Evolutionary conservation across 1,140 invertebrate genomes (phyloP).

Genomic region (Formica selysi): DNA sequence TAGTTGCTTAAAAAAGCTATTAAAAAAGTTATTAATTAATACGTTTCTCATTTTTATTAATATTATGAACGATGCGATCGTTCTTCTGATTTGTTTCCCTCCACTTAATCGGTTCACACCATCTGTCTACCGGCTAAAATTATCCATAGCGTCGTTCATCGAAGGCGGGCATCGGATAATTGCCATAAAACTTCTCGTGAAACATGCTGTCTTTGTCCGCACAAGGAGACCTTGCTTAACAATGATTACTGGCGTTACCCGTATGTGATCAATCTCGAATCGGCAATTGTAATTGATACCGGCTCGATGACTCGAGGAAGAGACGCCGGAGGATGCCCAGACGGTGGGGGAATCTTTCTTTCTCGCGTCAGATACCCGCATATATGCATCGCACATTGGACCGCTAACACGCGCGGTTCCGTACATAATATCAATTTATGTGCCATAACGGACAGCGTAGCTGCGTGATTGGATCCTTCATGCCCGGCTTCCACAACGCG

Average conservation of each 20-base stretch:
- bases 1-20: neutral
- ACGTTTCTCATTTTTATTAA: neutral
- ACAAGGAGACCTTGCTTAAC: constrained; percentile 38
- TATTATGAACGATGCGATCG: neutral
- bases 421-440: constrained; percentile 69
- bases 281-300: constrained; percentile 75
- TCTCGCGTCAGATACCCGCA: constrained; percentile 62
- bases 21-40: neutral
- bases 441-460: constrained; percentile 61
- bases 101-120: constrained; percentile 59
- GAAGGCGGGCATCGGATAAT: constrained; percentile 63
- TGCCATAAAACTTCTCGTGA: constrained; percentile 59
- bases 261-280: constrained; percentile 74
- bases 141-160: constrained; percentile 65
- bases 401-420: constrained; percentile 31
- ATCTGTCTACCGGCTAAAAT: constrained; percentile 61
- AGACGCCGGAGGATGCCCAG: neutral
- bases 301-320: constrained; percentile 48
- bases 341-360: neutral
- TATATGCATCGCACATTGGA: constrained; percentile 35
- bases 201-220: constrained; percentile 14
- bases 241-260: constrained; percentile 61
- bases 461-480: constrained; percentile 55
- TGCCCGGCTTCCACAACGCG: constrained; percentile 33
- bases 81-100: constrained; percentile 13